Evolutionary conservation across 2,888 invertebrate genomes (phyloP).

Genomic region (Zootermopsis nevadensis): DNA sequence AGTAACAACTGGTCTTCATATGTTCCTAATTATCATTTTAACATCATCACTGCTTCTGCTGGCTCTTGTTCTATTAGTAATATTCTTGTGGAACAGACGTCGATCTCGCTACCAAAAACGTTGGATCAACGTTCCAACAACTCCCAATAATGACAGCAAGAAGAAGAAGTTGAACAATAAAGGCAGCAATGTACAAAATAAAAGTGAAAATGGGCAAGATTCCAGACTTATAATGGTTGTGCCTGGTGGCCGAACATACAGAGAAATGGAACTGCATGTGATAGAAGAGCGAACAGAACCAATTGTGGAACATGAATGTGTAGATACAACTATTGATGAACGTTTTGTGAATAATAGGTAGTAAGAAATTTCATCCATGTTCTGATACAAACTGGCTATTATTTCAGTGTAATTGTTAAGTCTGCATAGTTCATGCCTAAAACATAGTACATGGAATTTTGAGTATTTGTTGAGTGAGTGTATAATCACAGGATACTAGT

Average conservation of each 20-base stretch:
- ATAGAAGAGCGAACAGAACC: conserved; percentile 87
- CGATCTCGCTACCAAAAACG: conserved; percentile 30
- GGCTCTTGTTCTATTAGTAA: conserved; percentile 31
- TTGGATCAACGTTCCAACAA: conserved; percentile 50
- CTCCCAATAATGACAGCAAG: conserved; percentile 24
- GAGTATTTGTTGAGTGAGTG: too few relatives aligned
- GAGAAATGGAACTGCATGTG: conserved; percentile 87
- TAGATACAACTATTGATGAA: conserved; percentile 9
- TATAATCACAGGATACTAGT: too few relatives aligned
- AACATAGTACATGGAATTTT: too few relatives aligned
- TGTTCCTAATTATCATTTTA: conserved; percentile 45
- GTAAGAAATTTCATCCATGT: not conserved
- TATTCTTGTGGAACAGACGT: conserved; percentile 43
- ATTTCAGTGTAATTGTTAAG: too few relatives aligned
- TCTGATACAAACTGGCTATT: too few relatives aligned
- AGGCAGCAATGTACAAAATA: conserved; percentile 8
- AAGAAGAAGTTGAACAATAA: not conserved
- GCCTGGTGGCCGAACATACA: conserved; percentile 71
- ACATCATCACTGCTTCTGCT: conserved; percentile 31
- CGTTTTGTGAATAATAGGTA: not conserved
- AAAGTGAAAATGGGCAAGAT: conserved; percentile 20
- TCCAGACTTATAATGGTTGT: conserved; percentile 48
- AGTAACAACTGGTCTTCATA: conserved; percentile 15
- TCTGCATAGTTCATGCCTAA: too few relatives aligned
- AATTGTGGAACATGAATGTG: conserved; percentile 62